Evolutionary conservation across 1,140 invertebrate genomes (phyloP).

Genomic region (Dinoponera quadriceps): DNA sequence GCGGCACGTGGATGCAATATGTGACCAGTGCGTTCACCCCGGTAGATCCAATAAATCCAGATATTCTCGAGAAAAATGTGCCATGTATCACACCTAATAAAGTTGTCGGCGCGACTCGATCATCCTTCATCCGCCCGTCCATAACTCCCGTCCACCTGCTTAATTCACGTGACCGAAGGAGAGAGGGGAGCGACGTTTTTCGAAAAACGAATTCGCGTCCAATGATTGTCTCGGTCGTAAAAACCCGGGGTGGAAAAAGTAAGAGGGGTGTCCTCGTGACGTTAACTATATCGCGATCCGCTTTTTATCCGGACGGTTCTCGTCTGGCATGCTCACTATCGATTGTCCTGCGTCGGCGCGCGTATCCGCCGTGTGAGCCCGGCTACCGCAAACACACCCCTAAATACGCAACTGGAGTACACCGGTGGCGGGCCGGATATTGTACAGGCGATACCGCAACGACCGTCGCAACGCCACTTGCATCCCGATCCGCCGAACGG

Average conservation of each 20-base stretch:
- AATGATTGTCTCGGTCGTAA: constrained; percentile 37
- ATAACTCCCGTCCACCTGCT: background rate
- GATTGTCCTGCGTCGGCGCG: constrained; percentile 62
- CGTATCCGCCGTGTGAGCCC: constrained; percentile 14
- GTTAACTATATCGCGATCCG: constrained; percentile 27
- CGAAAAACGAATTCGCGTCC: constrained; percentile 40
- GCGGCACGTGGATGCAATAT: too few relatives aligned
- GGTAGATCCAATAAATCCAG: background rate
- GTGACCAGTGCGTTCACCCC: too few relatives aligned
- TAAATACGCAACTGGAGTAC: constrained; percentile 58
- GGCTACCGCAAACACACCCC: constrained; percentile 62
- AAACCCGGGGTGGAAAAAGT: constrained; percentile 22
- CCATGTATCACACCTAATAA: background rate
- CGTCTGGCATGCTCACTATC: constrained; percentile 53
- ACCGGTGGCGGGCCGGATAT: constrained; percentile 42
- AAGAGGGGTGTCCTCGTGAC: constrained; percentile 2
- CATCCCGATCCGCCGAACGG: constrained; percentile 27
- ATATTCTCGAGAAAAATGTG: background rate
- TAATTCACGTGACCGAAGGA: background rate
- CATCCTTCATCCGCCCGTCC: background rate
- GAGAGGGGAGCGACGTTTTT: too few relatives aligned
- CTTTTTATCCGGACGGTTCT: constrained; percentile 32
- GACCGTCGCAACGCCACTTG: constrained; percentile 25
- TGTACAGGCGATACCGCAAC: constrained; percentile 56
- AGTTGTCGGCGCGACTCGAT: background rate